Conservation (phyloP, 1,140 invertebrate genomes). For the Camponotus pennsylvanicus region DNA sequence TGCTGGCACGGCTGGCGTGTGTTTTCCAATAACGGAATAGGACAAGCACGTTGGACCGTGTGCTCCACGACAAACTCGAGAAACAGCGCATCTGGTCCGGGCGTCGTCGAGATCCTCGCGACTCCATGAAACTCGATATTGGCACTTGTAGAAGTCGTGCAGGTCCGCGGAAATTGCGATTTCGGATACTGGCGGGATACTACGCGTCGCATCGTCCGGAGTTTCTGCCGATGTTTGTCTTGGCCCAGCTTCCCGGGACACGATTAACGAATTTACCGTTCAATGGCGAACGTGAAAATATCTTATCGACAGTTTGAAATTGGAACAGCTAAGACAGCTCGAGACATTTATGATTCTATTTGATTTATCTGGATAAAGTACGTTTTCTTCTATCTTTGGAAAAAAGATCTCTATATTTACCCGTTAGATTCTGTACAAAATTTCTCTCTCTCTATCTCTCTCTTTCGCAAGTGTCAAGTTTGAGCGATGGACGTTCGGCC, state of each 20-base stretch:
- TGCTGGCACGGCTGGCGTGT: neutral
- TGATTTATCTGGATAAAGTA: neutral
- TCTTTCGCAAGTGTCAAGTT: neutral
- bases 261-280: constrained; percentile 48
- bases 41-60: constrained; percentile 38
- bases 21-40: constrained; percentile 66
- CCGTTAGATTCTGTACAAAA: neutral
- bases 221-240: constrained; percentile 5
- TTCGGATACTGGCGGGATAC: constrained; percentile 54
- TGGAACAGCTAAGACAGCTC: neutral
- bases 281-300: neutral
- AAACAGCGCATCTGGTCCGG: constrained; percentile 37
- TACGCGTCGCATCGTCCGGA: neutral
- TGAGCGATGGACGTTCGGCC: constrained; percentile 16
- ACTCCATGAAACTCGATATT: constrained; percentile 69
- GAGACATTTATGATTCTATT: constrained; percentile 24
- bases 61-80: constrained; percentile 19
- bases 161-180: constrained; percentile 67
- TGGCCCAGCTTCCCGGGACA: neutral
- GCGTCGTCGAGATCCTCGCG: constrained; percentile 28
- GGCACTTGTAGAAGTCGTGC: constrained; percentile 58
- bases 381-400: no score
- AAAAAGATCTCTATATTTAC: constrained; percentile 3
- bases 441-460: constrained; percentile 5
- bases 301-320: constrained; percentile 27